Base-by-base conservation (phyloP, 2,797 vertebrate species). In the Xyrichtys novacula region DNA sequence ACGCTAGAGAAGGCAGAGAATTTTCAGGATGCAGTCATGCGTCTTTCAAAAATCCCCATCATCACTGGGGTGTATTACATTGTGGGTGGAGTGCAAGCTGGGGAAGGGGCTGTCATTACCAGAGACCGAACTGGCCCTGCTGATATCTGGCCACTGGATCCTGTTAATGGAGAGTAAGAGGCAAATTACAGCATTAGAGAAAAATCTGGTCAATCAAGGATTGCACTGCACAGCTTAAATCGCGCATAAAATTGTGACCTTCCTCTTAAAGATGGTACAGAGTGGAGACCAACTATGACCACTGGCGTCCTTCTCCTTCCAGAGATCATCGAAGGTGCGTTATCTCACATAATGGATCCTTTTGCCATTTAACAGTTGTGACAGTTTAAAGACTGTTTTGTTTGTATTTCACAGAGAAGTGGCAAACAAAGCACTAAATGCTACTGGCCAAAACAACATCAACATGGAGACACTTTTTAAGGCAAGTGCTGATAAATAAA, bases 271-370 rank as follows among this genome's bases (percentile, higher is more conserved):
- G 97, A 74, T 99, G 97, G 98, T 99, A 90, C 91, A 93, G 90
- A 83, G 96, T 99, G 26, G 96, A 99, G 90, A 98, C 97, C 0
- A 99, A 99, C 80, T 96, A 93, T 58, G 98, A 99, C 83, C 98
- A 98, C 42, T 99, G 98, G 97, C 93, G 85, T 26, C 91, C 95
- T 1, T 75, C 91, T 14, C 95, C 95, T 5, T 69, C 91, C 61
- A 47, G 0, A 19, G 97, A 98, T 23, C 85, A 93, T 54, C 91
- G 96, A 59, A 95, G 95, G 98, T 96, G 23, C 54, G 61, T 69
- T n/a, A 38, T 40, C 23, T 62, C 32, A 39, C 55, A 40, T 26
- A 44, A 58, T 11, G 14, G 39, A 43, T 6, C 4, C 4, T 25
- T 22, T 10, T 23, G 11, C 40, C 26, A 10, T n/a, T 6, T 3